phyloP scores from a whole-genome alignment of 1,140 invertebrate species.

The Oreohelix idahoensis region DNA sequence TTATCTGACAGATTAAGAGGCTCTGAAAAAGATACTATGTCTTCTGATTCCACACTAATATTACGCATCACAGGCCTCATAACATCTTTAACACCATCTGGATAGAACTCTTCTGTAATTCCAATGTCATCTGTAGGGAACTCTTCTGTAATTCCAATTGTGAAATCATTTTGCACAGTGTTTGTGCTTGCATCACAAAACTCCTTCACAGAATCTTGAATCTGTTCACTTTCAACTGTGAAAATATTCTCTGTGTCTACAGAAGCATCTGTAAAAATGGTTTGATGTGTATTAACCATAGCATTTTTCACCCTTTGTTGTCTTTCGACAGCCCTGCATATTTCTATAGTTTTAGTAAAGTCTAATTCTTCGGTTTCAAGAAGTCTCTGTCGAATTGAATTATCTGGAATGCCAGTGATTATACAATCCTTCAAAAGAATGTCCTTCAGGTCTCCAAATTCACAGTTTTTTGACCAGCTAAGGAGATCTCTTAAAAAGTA shows the following conservation, averaged over 20 bases:
- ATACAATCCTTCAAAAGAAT: slow-evolving; percentile 37
- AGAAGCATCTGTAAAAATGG: background rate
- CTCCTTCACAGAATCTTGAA: background rate
- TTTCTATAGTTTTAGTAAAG: slow-evolving; percentile 17
- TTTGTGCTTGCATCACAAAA: background rate
- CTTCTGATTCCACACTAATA: background rate
- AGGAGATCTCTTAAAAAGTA: slow-evolving; percentile 24
- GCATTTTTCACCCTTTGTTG: background rate
- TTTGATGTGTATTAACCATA: background rate
- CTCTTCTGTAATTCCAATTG: background rate
- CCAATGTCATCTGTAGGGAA: no score
- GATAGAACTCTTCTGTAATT: no score
- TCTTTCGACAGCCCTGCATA: slow-evolving; percentile 21
- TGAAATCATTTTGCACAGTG: background rate
- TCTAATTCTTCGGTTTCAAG: slow-evolving; percentile 25
- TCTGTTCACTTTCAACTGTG: background rate
- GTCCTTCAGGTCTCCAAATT: slow-evolving; percentile 34
- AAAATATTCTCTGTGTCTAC: background rate
- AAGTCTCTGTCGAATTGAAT: slow-evolving; percentile 4
- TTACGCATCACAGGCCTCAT: background rate
- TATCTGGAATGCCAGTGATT: slow-evolving; percentile 27
- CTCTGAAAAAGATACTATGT: background rate
- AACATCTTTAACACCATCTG: background rate
- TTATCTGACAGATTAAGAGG: background rate
- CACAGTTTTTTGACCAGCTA: slow-evolving; percentile 33